Base-by-base conservation (phyloP, 2,113 vertebrate species). In the Phycodurus eques region DNA sequence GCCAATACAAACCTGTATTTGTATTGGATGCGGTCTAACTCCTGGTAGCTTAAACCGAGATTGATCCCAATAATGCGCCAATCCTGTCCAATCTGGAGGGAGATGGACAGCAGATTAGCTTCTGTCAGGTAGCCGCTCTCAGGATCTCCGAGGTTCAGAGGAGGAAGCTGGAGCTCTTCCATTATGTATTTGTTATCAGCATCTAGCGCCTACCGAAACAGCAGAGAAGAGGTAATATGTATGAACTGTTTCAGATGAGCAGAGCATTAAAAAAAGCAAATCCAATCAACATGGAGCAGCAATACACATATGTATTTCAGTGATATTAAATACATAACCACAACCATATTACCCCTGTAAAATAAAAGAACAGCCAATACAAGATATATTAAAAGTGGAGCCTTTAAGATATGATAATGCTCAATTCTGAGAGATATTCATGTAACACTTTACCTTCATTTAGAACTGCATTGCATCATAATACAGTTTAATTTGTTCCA, bases 41-140 rank as follows among this genome's bases (percentile, higher is more conserved):
- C 93, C 2, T 89, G 84, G 77, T 95, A 96, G 75, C 92, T 90
- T 67, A 97, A 67, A 56, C 95, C 96, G 79, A 99, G 92, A 87
- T 92, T 94, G 47, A 98, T 91, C 76, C 96, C 97, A 8, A 99
- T 94, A 0, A 76, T 84, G 13, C 90, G 93, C 97, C 97, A 99
- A 83, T 99, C 95, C 0, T 92, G 76, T 73, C 94, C 95, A 39
- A 99, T 88, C 0, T 94, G 95, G 31, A 95, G 87, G 7, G 96
- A 96, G 54, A 99, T 94, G 47, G 89, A 90, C 79, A 96, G 91
- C 77, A 99, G 91, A 90, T 98, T 99, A 83, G 93, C 90, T 87
- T 98, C 95, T 0, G 97, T 99, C 88, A 99, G 89, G 82, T 96
- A 98, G 35, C 97, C 97, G 0, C 93, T 97, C 90, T 99, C 96